phyloP scores from a whole-genome alignment of 2,113 vertebrate species.

The Pavo muticus region DNA sequence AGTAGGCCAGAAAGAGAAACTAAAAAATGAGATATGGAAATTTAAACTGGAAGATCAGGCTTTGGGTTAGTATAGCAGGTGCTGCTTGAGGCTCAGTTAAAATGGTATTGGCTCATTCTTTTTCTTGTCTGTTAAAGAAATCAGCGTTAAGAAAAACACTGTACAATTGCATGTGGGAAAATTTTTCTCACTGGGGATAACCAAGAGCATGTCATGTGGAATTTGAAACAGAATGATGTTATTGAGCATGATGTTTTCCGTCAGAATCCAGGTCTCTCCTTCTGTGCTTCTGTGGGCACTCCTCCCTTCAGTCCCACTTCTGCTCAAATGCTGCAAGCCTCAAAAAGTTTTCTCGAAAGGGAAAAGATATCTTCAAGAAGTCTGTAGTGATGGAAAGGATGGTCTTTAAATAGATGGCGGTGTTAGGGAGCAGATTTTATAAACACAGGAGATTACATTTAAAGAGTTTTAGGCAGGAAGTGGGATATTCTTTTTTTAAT shows the following conservation, averaged over 20 bases:
- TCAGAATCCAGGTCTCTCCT: background rate
- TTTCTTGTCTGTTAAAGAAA: background rate
- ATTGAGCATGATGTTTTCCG: background rate
- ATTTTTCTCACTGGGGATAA: background rate
- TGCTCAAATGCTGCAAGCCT: background rate
- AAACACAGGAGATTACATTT: background rate
- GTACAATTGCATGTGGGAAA: background rate
- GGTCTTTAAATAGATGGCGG: background rate
- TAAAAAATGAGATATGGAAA: background rate
- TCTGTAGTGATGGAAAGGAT: background rate
- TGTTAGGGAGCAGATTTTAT: background rate
- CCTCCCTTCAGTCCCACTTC: background rate
- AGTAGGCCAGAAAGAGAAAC: constrained; percentile 11
- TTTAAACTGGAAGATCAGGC: constrained; percentile 1
- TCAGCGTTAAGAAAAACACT: constrained; percentile 1
- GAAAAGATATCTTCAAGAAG: background rate
- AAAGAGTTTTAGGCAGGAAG: background rate
- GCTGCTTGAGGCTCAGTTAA: constrained; percentile 25
- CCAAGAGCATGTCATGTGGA: background rate
- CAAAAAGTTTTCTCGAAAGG: background rate
- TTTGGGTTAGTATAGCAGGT: background rate
- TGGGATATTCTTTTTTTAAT: background rate
- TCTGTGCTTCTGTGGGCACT: background rate
- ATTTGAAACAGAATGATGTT: background rate
- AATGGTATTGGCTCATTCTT: background rate